A percentile compares a stretch with the other conserved stretches of the same genome.
Evolutionary conservation across 2,113 vertebrate genomes (phyloP).

Genomic region (Ginglymostoma cirratum): DNA sequence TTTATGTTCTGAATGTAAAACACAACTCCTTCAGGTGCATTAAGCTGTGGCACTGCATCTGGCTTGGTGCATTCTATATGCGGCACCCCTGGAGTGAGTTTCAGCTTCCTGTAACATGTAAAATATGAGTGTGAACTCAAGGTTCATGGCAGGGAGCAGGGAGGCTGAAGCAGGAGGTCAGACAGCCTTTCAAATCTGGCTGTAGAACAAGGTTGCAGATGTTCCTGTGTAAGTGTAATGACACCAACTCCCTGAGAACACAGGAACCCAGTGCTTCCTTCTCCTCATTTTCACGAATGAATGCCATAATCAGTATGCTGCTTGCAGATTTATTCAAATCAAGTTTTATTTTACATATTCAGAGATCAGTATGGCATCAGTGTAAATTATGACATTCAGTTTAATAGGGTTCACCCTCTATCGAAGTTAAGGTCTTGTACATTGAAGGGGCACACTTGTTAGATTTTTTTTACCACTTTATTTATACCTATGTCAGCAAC

Average conservation of each 20-base stretch:
- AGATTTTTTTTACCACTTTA: constrained; percentile 13
- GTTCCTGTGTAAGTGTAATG: constrained; percentile 77
- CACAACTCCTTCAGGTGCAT: constrained; percentile 76
- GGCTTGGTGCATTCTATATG: constrained; percentile 82
- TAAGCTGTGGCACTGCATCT: constrained; percentile 69
- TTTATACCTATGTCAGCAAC: neutral
- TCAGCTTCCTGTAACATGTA: constrained; percentile 90
- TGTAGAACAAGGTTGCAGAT: constrained; percentile 77
- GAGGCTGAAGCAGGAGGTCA: constrained; percentile 72
- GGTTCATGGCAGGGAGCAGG: constrained; percentile 79
- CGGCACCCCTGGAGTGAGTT: constrained; percentile 77
- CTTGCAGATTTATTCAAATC: constrained; percentile 94
- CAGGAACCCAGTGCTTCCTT: constrained; percentile 53
- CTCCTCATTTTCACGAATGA: constrained; percentile 59
- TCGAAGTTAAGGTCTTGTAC: neutral
- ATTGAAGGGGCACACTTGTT: constrained; percentile 7
- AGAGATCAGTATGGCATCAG: constrained; percentile 80
- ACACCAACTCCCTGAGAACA: constrained; percentile 63
- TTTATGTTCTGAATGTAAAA: constrained; percentile 69
- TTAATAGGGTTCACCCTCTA: neutral
- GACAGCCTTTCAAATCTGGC: constrained; percentile 74
- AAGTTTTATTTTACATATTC: constrained; percentile 91
- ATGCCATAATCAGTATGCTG: constrained; percentile 76
- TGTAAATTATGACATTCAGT: neutral
- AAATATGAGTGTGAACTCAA: constrained; percentile 90